Evolutionary conservation across 53 echinoderm and acorn worm species (phyloP).

Genomic region (Holothuria scabra): DNA sequence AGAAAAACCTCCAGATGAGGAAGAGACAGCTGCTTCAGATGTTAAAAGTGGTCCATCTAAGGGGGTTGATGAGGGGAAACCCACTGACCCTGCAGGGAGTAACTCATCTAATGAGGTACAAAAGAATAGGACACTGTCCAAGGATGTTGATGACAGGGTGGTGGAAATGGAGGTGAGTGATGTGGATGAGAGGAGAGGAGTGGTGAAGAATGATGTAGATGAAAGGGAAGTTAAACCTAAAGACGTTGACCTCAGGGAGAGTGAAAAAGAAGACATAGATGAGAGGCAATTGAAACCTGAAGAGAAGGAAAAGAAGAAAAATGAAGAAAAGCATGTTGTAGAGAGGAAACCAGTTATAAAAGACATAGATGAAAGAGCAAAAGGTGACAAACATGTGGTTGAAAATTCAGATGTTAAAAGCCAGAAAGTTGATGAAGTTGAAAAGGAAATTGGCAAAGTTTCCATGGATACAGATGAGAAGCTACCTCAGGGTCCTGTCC

Average conservation of each 20-base stretch:
- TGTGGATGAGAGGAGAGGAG: not conserved
- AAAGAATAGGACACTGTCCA: not conserved
- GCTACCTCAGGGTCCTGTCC: too few relatives aligned
- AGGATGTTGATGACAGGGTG: conserved; percentile 16
- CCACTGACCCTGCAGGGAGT: too few relatives aligned
- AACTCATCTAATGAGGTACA: too few relatives aligned
- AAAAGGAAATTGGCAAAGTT: not conserved
- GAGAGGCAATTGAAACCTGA: not conserved
- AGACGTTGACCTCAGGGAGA: not conserved
- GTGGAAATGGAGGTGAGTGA: not conserved
- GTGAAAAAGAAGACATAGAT: not conserved
- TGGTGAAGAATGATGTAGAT: conserved; percentile 24
- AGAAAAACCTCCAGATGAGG: conserved; percentile 20
- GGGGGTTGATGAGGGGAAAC: too few relatives aligned
- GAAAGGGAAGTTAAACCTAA: conserved; percentile 9
- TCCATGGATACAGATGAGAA: not conserved
- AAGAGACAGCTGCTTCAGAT: not conserved
- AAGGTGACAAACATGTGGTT: not conserved
- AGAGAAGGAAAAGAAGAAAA: not conserved
- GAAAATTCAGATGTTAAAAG: not conserved
- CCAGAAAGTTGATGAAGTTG: not conserved
- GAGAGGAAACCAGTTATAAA: not conserved
- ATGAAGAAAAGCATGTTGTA: conserved; percentile 15
- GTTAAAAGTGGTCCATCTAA: not conserved
- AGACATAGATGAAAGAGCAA: conserved; percentile 8